Evolutionary conservation across 1,140 invertebrate species (phyloP), one percentile per base, ranked within the genome.

Genomic region (Diploscapter pachys): DNA sequence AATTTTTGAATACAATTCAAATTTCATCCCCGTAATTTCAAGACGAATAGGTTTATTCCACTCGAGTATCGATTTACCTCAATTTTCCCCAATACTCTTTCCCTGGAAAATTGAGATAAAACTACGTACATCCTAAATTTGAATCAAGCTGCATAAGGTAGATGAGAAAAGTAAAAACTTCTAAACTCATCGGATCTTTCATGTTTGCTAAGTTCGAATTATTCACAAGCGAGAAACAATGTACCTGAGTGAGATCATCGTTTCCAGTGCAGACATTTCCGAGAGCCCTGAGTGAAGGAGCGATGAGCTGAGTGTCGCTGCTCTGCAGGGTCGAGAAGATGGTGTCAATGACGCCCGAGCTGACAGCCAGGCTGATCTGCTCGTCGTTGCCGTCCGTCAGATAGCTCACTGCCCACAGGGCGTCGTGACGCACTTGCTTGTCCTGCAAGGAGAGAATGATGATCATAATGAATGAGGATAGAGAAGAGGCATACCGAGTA

Each of bases 311-410:
- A 6, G 57, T 56, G 6, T 80, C 73, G 0, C 73, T 9, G 11
- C 73, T 65, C 3, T 70, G 48, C n/a, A 80, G 65, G 52, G 55
- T 63, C 31, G 9, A 48, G 9, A 80, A 48, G 5, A 80, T 52
- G 5, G 8, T 11, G 2, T 62, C 53, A 5, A 80, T 49, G 2
- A 78, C 62, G 0, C 79, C 79, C 11, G 50, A 48, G 8, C 72
- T 63, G 4, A n/a, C 11, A 13, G 72, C 76, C 51, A 78, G 69
- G 5, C 56, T 56, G 53, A 80, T 80, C 53, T 80, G 76, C 57
- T 80, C 79, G 56, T 80, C 79, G 13, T 79, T 70, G 50, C 75
- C 79, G 65, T 80, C 79, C 2, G 79, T 80, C 48, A 80, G 53
- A 55, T 80, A 80, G 8, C 75, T 74, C 8, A 80, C 66, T n/a